These are phyloP conservation scores for Congeria kusceri DNA, from an alignment of 2,888 invertebrate genomes.

Conservation along the genomic window DNA sequence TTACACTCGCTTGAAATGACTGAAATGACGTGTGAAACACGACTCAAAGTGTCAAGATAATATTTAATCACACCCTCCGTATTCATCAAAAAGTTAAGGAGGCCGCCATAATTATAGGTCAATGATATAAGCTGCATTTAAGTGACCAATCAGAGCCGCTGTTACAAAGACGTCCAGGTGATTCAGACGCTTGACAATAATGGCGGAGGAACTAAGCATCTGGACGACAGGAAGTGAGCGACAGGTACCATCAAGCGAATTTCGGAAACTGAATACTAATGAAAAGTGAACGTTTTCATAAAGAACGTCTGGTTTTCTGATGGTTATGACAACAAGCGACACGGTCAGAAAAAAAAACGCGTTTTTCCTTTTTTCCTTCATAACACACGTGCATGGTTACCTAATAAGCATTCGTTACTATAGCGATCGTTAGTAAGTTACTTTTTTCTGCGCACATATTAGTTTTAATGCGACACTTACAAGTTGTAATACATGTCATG, in stretches of 20 bases:
- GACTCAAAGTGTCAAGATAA: constrained; percentile 44
- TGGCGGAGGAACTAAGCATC: constrained; percentile 28
- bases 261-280: neutral
- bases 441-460: too few species aligned
- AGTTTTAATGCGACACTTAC: too few species aligned
- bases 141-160: constrained; percentile 53
- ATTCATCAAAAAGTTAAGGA: constrained; percentile 38
- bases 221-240: constrained; percentile 46
- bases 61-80: constrained; percentile 40
- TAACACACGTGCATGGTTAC: too few species aligned
- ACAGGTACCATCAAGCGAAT: constrained; percentile 20
- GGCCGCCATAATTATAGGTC: constrained; percentile 58
- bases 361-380: too few species aligned
- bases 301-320: too few species aligned
- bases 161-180: constrained; percentile 51
- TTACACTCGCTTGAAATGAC: constrained; percentile 3
- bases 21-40: constrained; percentile 43
- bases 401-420: too few species aligned
- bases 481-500: too few species aligned
- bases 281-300: too few species aligned
- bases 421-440: too few species aligned
- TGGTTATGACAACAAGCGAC: too few species aligned
- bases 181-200: constrained; percentile 32
- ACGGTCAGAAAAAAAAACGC: too few species aligned
- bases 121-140: constrained; percentile 50